Evolutionary conservation across 1,140 invertebrate genomes (phyloP).

Genomic region (Drosophila cardini): DNA sequence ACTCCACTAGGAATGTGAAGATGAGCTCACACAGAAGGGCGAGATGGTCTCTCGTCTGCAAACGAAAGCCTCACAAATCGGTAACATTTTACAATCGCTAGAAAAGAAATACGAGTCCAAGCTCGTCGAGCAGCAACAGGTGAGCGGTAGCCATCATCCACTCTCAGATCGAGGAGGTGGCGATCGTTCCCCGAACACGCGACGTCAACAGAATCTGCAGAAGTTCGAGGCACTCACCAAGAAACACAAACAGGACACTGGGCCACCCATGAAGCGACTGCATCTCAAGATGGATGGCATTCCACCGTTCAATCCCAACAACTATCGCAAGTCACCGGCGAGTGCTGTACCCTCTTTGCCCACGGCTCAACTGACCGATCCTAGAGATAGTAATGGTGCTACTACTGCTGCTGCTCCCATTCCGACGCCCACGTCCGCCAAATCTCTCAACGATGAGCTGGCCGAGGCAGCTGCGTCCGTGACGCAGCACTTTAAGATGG

Average conservation of each 20-base stretch:
- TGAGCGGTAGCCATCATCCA: conserved; percentile 21
- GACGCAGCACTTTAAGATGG: conserved; percentile 59
- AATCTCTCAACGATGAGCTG: conserved; percentile 53
- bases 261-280: conserved; percentile 80
- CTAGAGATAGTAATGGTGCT: not conserved
- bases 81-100: conserved; percentile 94
- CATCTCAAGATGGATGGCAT: conserved; percentile 84
- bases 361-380: conserved; percentile 61
- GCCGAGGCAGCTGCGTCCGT: conserved; percentile 59
- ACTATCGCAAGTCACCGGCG: conserved; percentile 85
- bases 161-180: conserved; percentile 20
- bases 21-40: conserved; percentile 95
- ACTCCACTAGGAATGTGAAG: conserved; percentile 93
- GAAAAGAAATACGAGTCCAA: conserved; percentile 89
- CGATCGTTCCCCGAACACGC: conserved; percentile 72
- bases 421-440: conserved; percentile 63
- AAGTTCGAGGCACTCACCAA: conserved; percentile 82
- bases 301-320: conserved; percentile 85
- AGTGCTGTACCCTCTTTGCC: conserved; percentile 41
- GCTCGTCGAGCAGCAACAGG: conserved; percentile 71
- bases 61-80: conserved; percentile 95
- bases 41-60: conserved; percentile 95
- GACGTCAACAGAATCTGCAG: conserved; percentile 80
- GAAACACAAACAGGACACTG: conserved; percentile 81
- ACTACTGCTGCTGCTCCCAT: not conserved